Base-by-base conservation (phyloP, 2,113 vertebrate species). In the Genyomyrus donnyi region DNA sequence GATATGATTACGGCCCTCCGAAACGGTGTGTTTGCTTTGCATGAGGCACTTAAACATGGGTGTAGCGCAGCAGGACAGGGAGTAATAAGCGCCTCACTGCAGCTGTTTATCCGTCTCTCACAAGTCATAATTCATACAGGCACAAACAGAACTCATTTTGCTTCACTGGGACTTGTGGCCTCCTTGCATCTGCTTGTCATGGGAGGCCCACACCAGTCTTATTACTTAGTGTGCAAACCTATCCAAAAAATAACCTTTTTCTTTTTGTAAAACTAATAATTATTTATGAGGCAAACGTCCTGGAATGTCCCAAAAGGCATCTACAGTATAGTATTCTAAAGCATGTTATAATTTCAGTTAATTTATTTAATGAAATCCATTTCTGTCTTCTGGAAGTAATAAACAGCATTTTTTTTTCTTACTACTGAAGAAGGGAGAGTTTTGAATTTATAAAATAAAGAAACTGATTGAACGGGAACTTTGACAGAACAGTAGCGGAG, bases 41-140 rank as follows among this genome's bases (percentile, higher is more conserved):
- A 1, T 13, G 48, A 5, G 35, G 11, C 31, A 87, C 49, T 53
- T 87, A 87, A 87, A 31, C 35, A 87, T 53, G 50, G 85, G 85
- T 10, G 31, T 56, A 87, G 50, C n/a, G 27, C 49, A 19, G 49
- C 27, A 15, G 46, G 49, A 10, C 24, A 19, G 3, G 9, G 49
- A 9, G 45, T 39, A 87, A 87, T 53, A 52, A n/a, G 31, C 85
- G 21, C n/a, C 85, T 87, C 50, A 3, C 13, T 31, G n/a, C 31
- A 5, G 27, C 35, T 87, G 48, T 86, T 86, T 50, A 49, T 86
- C 17, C 1, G 3, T 50, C 50, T 9, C n/a, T 15, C 27, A 87
- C 49, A 87, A 85, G 83, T 46, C 50, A 87, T 87, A 87, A 87
- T 87, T 87, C 50, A 87, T 52, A 27, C 13, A 87, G 50, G 49